Base-by-base conservation (phyloP, 2,797 vertebrate species). In the Carduelis carduelis region DNA sequence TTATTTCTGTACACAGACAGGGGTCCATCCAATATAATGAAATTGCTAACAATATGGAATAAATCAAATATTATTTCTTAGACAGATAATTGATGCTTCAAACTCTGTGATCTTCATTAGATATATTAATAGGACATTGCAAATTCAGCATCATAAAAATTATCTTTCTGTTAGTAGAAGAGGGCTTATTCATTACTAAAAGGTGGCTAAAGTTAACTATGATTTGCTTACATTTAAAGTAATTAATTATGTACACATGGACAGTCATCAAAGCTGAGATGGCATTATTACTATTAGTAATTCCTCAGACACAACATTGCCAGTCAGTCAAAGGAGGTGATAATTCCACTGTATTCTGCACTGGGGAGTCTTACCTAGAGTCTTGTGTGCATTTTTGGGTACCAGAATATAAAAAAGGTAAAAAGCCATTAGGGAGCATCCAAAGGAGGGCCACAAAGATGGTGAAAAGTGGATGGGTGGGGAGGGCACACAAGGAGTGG, bases 401-500 rank as follows among this genome's bases (percentile, higher is more conserved):
- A 26, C 5, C 30, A 64, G 10, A 20, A 9, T 34, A 22, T 19
- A 39, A 39, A 47, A 63, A 50, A 39, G 8, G 3, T 27, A 39
- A 24, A 8, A 70, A 57, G 24, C 8, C 39, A 4, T 34, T 39
- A 52, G 21, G 12, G 14, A 77, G 1, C 15, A n/a, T 34, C n/a
- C 37, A 34, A 70, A 39, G 12, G 18, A 52, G 8, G 6, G 3
- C 5, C 18, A 26, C 5, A 15, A 46, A 50, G 32, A 26, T 13
- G 9, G 8, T n/a, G 32, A 56, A 68, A 68, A n/a, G 7, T n/a
- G n/a, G 7, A 59, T 14, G 18, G 12, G 5, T n/a, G 27, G 16
- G 23, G 9, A 43, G 5, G 11, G 13, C 5, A 3, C 50, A 8
- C 1, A 5, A 46, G 18, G 35, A 46, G 12, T 1, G 1, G 8